Evolutionary conservation across 2,888 invertebrate genomes (phyloP).

Genomic region (Rhorus exstirpatorius): DNA sequence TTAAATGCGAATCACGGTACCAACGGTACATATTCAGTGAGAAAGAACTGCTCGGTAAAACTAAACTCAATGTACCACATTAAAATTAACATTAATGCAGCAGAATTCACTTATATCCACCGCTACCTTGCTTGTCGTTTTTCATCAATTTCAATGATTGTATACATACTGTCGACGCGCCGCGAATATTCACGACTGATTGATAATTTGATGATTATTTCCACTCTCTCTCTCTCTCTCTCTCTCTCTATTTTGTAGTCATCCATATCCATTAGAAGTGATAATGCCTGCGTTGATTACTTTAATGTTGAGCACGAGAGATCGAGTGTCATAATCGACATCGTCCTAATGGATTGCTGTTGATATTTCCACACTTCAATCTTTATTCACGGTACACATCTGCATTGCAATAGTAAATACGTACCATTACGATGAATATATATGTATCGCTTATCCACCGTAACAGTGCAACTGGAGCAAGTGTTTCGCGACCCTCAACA

Average conservation of each 20-base stretch:
- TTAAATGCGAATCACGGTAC: no score
- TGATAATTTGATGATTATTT: constrained; percentile 60
- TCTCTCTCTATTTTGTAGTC: no score
- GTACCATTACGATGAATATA: no score
- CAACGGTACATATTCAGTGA: no score
- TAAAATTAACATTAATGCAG: neutral
- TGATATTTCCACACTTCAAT: constrained; percentile 55
- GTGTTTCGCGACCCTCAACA: constrained; percentile 60
- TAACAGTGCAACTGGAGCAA: constrained; percentile 54
- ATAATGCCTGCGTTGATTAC: constrained; percentile 42
- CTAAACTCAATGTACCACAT: no score
- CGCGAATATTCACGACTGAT: constrained; percentile 37
- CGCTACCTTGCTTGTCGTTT: neutral
- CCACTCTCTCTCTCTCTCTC: neutral
- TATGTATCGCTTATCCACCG: constrained; percentile 3
- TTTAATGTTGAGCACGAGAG: constrained; percentile 62
- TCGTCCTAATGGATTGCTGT: constrained; percentile 65
- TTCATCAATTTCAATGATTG: constrained; percentile 52
- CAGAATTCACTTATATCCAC: neutral
- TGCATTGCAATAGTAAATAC: constrained; percentile 5
- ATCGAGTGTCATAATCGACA: constrained; percentile 68
- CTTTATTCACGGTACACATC: neutral
- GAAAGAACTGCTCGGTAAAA: no score
- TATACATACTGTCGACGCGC: constrained; percentile 26
- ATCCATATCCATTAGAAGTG: constrained; percentile 14